Evolutionary conservation across 2,888 invertebrate species (phyloP), one percentile per base, ranked within the genome.

Genomic region (Macaria liturata): DNA sequence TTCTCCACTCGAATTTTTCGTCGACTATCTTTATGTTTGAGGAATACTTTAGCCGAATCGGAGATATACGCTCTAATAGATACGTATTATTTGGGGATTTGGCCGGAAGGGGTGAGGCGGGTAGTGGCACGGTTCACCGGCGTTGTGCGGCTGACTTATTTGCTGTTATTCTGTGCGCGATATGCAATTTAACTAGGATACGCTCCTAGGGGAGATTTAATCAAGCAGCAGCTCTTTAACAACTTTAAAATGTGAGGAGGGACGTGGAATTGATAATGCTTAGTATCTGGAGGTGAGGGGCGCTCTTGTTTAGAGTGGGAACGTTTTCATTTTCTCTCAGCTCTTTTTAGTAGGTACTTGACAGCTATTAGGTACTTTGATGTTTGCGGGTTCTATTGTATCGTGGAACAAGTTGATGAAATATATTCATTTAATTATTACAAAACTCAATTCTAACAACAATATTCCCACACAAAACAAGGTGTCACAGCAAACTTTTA

Each of bases 1-100:
- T 87, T 88, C 89, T 89, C 86, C 85, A 86, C 87, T 89, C 85
- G 84, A 89, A 89, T 90, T 91, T 90, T 90, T 90, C 89, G 88
- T 87, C 84, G 86, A 88, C 88, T 88, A 88, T 88, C 87, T 90
- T 88, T 84, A 86, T 87, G 88, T 89, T 90, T 89, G 89, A 88
- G 85, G 84, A 90, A 90, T 90, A 88, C 87, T 90, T 88, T 86
- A 83, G 84, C 78, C 83, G 88, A 88, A 89, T 89, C 88, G 84
- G 81, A 88, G 88, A 86, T 88, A 87, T 86, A 88, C 84, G 85
- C 87, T 88, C 84, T 88, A 89, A 88, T 90, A 88, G 86, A 87
- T 88, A 84, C 84, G 86, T 90, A 86, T 86, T 89, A 88, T 88
- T 86, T 84, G 82, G 80, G 81, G 84, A 87, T 87, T 83, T 83